Evolutionary conservation across 2,888 invertebrate genomes (phyloP), one percentile per base, ranked within the genome.

Genomic region (Mechanitis mazaeus): DNA sequence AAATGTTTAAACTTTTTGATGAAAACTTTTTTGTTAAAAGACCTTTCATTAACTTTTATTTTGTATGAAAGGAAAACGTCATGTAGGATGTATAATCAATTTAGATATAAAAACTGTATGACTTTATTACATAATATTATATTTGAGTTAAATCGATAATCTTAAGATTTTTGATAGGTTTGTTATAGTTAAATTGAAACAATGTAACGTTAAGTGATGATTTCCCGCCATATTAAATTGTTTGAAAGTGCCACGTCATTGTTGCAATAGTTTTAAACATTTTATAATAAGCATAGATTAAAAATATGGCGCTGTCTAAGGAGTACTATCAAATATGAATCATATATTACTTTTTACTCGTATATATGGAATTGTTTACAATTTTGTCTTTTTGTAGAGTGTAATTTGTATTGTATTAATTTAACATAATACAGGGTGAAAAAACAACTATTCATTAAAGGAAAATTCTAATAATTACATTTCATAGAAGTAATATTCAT

Each of bases 21-120:
- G 2, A 6, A 38, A 2, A 38, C 2, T 38, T 38, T 38, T 38
- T 2, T 38, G 1, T 6, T 38, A 6, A 1, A 38, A 6, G 7
- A 42, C 42, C 45, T 54, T 60, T 54, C 42, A 5, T 35, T 31
- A 55, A 58, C 31, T 56, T 45, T 12, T 53, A 3, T 59, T 56
- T 56, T 55, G 20, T 65, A 60, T 65, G 55, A 42, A 65, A 62
- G 66, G 63, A 62, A 66, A 66, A 68, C 69, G 69, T 69, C 64
- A 50, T 62, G 61, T 64, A 58, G 66, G 64, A 62, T 64, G 59
- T 9, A 35, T 35, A 42, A 42, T 9, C 1, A 9, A 42, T 9
- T 7, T 38, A 38, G 9, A 42, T 9, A 6, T 11, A 11, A 42
- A 9, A 42, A 42, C 42, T 42, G 56, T 56, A 38, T 58, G 33